Base-by-base conservation (phyloP, 2,113 vertebrate species). In the Anas platyrhynchos region DNA sequence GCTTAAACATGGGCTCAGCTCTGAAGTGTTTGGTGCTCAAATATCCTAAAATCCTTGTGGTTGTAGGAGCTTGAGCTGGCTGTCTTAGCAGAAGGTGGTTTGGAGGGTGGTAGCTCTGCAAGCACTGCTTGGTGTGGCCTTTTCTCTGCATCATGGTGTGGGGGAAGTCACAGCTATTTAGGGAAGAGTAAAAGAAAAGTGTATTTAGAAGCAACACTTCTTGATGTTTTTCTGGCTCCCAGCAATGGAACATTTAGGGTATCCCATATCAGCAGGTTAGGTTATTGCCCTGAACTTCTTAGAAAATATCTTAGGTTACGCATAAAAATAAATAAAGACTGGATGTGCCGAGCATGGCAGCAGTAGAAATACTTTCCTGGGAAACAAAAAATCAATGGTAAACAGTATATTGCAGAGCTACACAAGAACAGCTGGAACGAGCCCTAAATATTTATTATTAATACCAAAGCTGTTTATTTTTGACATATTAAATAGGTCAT, bases 371-470 rank as follows among this genome's bases (percentile, higher is more conserved):
- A 36, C 55, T 77, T 96, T 85, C 69, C 84, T 68, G 44, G 61
- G 85, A 44, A 91, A 43, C 59, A 52, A 65, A 63, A 86, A 95
- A 87, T 54, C 59, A 34, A 0, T 50, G 62, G 89, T 56, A 94
- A 97, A 69, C 54, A 89, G 62, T 43, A 7, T 21, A 41, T 63
- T 86, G 29, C 71, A 74, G 54, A 92, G 80, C 87, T 91, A 55
- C 74, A n/a, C 63, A 14, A 44, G 85, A 91, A 58, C 77, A 94
- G 86, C 83, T 78, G 68, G 75, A 90, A 83, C 2, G 12, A 96
- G 91, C 86, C 94, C 93, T 66, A 93, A 94, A 91, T 95, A 97
- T 96, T 94, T 76, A 97, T 97, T 96, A 96, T 97, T 96, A 89
- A 97, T 96, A 80, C 58, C n/a, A 41, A 91, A 95, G 91, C 67